Conservation (phyloP, 2,113 vertebrate genomes). For the Cichladusa arquata region DNA sequence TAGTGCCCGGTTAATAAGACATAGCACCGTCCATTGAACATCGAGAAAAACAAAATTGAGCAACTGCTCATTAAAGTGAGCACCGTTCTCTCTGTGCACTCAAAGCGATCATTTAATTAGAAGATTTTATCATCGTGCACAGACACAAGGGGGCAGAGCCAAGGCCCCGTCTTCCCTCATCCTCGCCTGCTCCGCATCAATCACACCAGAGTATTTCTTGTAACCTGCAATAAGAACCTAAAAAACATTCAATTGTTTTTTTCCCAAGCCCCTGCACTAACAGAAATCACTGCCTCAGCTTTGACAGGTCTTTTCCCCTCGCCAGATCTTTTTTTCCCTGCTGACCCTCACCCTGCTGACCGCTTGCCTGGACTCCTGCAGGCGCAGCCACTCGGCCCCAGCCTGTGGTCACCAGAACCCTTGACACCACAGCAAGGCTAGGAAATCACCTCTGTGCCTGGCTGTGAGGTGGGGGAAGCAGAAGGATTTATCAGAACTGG, state of each 20-base stretch:
- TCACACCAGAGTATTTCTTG: not conserved
- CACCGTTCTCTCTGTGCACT: conserved; percentile 58
- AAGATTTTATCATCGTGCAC: conserved; percentile 38
- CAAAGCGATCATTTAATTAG: conserved; percentile 54
- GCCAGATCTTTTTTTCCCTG: not conserved
- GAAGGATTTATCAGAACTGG: not conserved
- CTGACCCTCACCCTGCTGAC: accelerated
- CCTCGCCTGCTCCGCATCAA: not conserved
- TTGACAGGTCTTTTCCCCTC: not conserved
- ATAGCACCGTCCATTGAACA: not conserved
- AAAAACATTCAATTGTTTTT: accelerated
- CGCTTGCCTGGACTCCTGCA: not conserved
- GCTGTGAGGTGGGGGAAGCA: not conserved
- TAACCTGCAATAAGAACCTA: not conserved
- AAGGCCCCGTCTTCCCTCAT: not conserved
- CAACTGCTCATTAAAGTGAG: conserved; percentile 60
- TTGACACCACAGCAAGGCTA: not conserved
- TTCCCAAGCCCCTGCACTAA: not conserved
- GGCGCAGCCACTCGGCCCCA: accelerated
- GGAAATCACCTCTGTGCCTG: not conserved
- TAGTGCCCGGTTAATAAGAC: not conserved
- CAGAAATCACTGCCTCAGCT: not conserved
- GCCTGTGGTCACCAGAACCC: not conserved
- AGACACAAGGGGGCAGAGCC: conserved; percentile 66
- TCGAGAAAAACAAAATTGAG: conserved; percentile 46